phyloP scores from a whole-genome alignment of 1,140 invertebrate genomes.

The Oryctes rhinoceros region DNA sequence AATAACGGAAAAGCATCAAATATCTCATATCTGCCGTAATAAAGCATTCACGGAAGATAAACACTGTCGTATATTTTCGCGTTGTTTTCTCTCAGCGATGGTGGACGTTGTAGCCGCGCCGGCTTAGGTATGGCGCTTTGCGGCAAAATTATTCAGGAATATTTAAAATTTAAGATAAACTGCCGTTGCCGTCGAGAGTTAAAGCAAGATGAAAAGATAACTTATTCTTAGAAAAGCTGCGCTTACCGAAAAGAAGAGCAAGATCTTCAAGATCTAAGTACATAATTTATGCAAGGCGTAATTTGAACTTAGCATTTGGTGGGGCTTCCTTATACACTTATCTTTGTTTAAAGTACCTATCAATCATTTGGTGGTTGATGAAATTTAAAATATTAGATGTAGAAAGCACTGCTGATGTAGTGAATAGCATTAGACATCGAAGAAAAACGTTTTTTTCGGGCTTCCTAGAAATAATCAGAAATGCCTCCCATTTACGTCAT shows the following conservation, averaged over 20 bases:
- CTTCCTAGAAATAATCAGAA: no score
- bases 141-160: background rate
- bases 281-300: slow-evolving; percentile 15
- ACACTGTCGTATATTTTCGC: background rate
- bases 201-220: background rate
- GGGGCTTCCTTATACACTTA: no score
- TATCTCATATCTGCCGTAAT: background rate
- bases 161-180: slow-evolving; percentile 27
- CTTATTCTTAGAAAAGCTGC: background rate
- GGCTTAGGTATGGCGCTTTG: background rate
- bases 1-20: slow-evolving; percentile 20
- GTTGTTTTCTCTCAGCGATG: background rate
- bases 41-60: slow-evolving; percentile 34
- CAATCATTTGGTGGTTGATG: no score
- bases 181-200: background rate
- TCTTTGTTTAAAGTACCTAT: no score
- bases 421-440: no score
- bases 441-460: no score
- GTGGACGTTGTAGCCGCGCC: background rate
- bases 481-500: background rate
- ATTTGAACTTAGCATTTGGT: no score
- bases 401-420: no score
- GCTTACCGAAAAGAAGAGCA: background rate
- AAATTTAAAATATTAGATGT: no score
- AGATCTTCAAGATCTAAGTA: background rate